Conservation (phyloP, 1,140 invertebrate genomes). For the Pseudomyrmex dendroicus region DNA sequence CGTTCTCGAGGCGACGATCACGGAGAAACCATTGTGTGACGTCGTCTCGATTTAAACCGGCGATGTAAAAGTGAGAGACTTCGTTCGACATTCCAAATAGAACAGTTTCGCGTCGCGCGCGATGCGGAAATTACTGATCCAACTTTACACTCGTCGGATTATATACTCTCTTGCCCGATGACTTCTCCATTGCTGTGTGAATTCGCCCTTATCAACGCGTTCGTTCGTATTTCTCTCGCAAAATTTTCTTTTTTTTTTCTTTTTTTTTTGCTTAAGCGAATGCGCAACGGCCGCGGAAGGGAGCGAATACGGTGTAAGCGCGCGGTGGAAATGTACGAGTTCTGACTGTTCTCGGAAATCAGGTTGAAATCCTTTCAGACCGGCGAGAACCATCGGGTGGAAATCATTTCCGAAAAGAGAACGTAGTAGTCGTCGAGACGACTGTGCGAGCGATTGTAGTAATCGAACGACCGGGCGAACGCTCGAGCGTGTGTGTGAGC, state of each 20-base stretch:
- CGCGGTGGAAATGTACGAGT: conserved; percentile 42
- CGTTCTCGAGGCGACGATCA: no score
- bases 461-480: conserved; percentile 67
- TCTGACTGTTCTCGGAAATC: conserved; percentile 56
- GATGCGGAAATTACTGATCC: conserved; percentile 7
- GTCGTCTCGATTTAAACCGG: conserved; percentile 16
- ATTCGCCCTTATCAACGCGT: conserved; percentile 50
- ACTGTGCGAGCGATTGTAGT: conserved; percentile 68
- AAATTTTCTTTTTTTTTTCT: conserved; percentile 36
- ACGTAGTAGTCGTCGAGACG: conserved; percentile 18
- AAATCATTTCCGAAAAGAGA: conserved; percentile 60
- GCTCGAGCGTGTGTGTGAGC: neutral
- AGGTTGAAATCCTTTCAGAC: conserved; percentile 58
- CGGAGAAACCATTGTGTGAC: neutral
- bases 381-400: conserved; percentile 55
- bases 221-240: conserved; percentile 29
- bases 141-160: neutral
- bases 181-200: conserved; percentile 24
- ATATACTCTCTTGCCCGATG: neutral
- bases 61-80: no score
- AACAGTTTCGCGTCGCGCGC: neutral
- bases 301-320: neutral
- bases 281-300: conserved; percentile 1
- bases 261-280: conserved; percentile 49
- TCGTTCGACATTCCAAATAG: neutral